Conservation (phyloP, 2,113 vertebrate species). For the Uria aalge region DNA sequence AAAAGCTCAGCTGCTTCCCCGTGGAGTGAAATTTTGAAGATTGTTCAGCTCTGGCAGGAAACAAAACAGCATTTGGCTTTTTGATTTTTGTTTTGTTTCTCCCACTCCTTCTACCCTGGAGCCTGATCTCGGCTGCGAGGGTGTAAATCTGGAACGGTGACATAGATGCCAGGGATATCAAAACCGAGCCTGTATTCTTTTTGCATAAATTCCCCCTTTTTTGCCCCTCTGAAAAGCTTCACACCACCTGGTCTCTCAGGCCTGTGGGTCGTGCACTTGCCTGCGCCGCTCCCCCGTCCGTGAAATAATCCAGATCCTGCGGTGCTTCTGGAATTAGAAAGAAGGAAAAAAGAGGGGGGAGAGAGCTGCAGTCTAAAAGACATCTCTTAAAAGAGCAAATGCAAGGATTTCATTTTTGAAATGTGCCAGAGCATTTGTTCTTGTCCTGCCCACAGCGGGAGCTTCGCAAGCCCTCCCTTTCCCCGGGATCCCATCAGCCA, state of each 20-base stretch:
- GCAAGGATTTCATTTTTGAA: neutral
- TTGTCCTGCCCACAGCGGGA: neutral
- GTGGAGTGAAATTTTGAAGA: neutral
- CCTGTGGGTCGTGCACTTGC: fast-evolving
- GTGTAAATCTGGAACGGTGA: neutral
- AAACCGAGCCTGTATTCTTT: neutral
- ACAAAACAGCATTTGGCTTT: neutral
- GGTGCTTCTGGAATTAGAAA: neutral
- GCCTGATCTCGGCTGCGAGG: neutral
- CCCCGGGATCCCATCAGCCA: neutral
- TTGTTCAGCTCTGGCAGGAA: constrained; percentile 3
- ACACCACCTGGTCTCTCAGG: neutral
- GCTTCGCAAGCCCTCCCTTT: fast-evolving
- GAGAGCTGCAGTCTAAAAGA: neutral
- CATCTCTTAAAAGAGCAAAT: neutral
- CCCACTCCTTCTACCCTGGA: neutral
- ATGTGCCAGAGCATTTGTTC: neutral
- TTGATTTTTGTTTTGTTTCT: constrained; percentile 11
- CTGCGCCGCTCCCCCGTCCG: neutral
- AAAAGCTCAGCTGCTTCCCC: constrained; percentile 21
- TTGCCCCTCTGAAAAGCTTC: neutral
- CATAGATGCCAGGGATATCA: neutral
- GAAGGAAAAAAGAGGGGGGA: neutral
- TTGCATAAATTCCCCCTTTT: neutral
- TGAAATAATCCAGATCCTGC: neutral